A percentile compares a stretch with the other conserved stretches of the same genome.
Evolutionary conservation across 2,797 vertebrate species (phyloP).

Genomic region (Eulemur mongoz): DNA sequence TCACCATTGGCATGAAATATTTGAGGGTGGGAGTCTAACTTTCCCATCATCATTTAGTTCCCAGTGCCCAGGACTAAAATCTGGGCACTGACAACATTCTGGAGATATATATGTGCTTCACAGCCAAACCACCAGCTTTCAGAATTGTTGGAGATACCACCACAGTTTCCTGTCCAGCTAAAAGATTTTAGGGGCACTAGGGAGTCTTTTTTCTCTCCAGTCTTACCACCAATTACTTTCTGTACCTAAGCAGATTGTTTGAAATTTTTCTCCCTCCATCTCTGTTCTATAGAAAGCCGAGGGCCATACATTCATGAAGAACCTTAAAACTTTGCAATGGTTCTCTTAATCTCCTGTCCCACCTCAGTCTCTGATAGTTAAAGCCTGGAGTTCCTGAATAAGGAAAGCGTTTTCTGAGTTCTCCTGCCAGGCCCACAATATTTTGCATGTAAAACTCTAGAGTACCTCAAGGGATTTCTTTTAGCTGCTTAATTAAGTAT

Average conservation of each 20-base stretch:
- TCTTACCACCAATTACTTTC: neutral
- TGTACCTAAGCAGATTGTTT: neutral
- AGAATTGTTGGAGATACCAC: neutral
- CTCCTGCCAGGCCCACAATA: neutral
- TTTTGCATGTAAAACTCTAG: neutral
- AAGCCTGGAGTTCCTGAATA: neutral
- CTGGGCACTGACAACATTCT: neutral
- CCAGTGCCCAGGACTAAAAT: neutral
- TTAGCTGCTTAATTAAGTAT: neutral
- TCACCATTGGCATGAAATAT: neutral
- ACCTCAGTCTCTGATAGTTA: neutral
- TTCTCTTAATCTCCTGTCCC: neutral
- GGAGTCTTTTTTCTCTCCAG: neutral
- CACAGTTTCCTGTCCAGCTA: neutral
- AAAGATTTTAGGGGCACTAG: neutral
- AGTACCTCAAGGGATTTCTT: neutral
- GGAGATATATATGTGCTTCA: neutral
- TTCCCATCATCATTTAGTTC: neutral
- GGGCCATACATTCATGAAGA: neutral
- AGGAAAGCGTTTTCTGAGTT: neutral
- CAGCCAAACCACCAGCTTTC: neutral
- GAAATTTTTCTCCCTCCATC: rapidly evolving
- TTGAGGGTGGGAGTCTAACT: neutral
- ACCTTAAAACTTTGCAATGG: neutral
- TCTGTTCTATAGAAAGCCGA: neutral